Evolutionary conservation across 2,888 invertebrate species (phyloP), one percentile per base, ranked within the genome.

Genomic region (Lasioglossum figueresi): DNA sequence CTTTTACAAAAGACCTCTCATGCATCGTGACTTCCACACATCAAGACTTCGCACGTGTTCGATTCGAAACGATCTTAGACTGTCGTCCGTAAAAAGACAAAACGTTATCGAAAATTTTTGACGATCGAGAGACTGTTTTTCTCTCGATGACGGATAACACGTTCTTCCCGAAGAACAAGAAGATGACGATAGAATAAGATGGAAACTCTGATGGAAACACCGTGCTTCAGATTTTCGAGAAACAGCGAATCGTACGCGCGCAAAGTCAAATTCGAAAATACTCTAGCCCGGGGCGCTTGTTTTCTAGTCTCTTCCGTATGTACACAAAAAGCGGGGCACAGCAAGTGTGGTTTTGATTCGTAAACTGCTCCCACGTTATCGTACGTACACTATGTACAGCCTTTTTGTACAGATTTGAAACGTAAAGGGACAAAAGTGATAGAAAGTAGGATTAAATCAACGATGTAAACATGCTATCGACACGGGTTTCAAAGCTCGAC

Each of bases 361-460:
- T 73, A 68, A 56, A 73, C 45, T 76, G n/a, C 56, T 34, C 75
- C 59, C 40, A 27, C n/a, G 74, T 80, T 8, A 80, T 68, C 23
- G 80, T 87, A 83, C 82, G 79, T 76, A 84, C 66, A 79, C 27
- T 88, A 88, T 87, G 76, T 87, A 88, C 85, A 88, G 79, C 34
- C 40, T 52, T 76, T 89, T 88, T 89, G 82, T 89, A 88, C 78
- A 88, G 66, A 56, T 80, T 45, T 76, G 27, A 8, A 19, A 31
- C 31, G 19, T 34, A 31, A 34, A 1, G 2, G 6, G 66, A 66
- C 8, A 16, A 31, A 31, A 16, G 16, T 31, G 19, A 66, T 16
- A 31, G 34, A 66, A 66, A 34, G 31, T 31, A 66, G 66, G 31
- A 34, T 66, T 14, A 31, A 34, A 34, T 34, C 31, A 34, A 66